phyloP scores from a whole-genome alignment of 2,888 invertebrate species.

The Eupithecia subfuscata region DNA sequence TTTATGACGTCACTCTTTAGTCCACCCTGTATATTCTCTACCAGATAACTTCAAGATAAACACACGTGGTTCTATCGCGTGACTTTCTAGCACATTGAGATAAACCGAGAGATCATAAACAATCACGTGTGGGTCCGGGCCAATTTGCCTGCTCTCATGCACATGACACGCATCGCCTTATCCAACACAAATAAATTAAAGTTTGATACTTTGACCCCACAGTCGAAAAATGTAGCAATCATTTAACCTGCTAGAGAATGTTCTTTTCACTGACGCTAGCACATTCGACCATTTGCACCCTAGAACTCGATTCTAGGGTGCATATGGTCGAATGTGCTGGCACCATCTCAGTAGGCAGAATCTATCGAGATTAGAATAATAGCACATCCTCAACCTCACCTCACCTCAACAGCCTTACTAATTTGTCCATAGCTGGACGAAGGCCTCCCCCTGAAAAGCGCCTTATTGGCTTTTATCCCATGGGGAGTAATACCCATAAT shows the following conservation, averaged over 20 bases:
- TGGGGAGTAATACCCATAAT: no score
- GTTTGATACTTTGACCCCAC: neutral
- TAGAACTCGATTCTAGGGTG: no score
- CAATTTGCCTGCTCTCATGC: neutral
- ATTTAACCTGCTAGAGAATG: neutral
- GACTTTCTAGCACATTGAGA: conserved; percentile 9
- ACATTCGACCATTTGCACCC: neutral
- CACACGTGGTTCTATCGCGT: conserved; percentile 3
- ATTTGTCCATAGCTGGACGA: no score
- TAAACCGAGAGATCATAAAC: conserved; percentile 2
- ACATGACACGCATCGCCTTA: neutral
- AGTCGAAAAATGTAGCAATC: neutral
- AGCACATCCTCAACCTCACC: neutral
- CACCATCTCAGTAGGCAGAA: no score
- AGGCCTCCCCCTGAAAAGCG: no score
- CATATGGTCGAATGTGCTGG: no score
- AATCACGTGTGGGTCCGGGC: neutral
- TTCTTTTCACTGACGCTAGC: neutral
- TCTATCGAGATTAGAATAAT: no score
- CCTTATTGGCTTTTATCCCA: no score
- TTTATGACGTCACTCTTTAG: no score
- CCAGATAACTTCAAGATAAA: no score
- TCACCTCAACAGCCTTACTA: no score
- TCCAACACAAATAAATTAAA: neutral
- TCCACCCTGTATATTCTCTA: no score